phyloP scores from a whole-genome alignment of 2,888 invertebrate genomes.

The Therioaphis trifolii region DNA sequence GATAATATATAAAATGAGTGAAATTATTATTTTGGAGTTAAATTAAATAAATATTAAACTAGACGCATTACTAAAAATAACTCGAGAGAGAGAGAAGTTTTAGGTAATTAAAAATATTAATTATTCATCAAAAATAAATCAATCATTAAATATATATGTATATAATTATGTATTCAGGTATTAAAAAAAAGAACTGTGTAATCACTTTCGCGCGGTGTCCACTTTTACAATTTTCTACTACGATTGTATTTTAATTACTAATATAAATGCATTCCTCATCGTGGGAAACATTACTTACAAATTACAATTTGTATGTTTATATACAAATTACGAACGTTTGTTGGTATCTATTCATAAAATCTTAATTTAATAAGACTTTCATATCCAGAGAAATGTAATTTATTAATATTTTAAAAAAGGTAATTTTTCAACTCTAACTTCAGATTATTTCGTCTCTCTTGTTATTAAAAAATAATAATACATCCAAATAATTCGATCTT shows the following conservation, averaged over 20 bases:
- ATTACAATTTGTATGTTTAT: neutral
- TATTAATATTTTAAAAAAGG: neutral
- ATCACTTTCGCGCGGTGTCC: conserved; percentile 29
- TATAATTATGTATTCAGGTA: neutral
- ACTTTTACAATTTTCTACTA: conserved; percentile 38
- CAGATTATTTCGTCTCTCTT: too few species aligned
- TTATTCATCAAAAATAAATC: neutral
- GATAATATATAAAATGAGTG: neutral
- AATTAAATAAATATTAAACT: neutral
- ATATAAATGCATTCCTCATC: conserved; percentile 13
- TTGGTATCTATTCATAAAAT: neutral
- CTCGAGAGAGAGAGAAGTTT: neutral
- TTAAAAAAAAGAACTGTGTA: neutral
- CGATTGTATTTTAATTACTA: conserved; percentile 46
- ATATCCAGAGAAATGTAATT: neutral
- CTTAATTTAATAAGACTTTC: conserved; percentile 9
- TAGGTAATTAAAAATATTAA: neutral
- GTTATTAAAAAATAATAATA: too few species aligned
- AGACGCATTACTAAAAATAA: neutral
- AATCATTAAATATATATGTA: neutral
- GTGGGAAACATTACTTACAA: conserved; percentile 27
- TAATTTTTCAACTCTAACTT: too few species aligned
- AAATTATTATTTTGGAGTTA: neutral
- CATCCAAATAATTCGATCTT: neutral
- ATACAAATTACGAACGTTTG: conserved; percentile 1